Evolutionary conservation across 2,797 vertebrate genomes (phyloP), one percentile per base, ranked within the genome.

Genomic region (Eospalax fontanierii): DNA sequence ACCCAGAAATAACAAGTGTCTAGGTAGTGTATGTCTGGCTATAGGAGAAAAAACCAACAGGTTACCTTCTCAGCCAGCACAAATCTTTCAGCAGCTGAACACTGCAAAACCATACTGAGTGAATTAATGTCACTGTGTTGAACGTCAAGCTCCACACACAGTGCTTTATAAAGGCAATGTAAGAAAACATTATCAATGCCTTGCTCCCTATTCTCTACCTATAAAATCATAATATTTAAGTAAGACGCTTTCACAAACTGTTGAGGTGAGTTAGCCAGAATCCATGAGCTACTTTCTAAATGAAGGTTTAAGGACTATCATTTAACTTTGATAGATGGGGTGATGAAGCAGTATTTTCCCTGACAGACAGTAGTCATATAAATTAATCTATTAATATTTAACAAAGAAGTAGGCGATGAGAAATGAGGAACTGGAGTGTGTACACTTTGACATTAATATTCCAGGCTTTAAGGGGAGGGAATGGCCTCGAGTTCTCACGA

Each of bases 341-440:
- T 46, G 68, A 93, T 15, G 40, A 94, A 65, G 79, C 40, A 57
- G 33, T 79, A 85, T 63, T 33, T 61, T 81, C 30, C 80, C 28
- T 66, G 94, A 93, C 65, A 91, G 88, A 81, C 74, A 59, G 63
- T 65, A 74, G n/a, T 33, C 95, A 92, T 66, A 96, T 78, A 95
- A 95, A 93, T 96, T 95, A 96, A 76, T 83, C 82, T n/a, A 92
- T 93, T 96, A 93, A 96, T 92, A 93, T 86, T 95, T 96, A 96
- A 96, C 61, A 90, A 92, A 90, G 89, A 93, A 94, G 91, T 50
- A 14, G 70, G 38, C 63, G 14, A 74, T 88, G 91, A 95, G 38
- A 63, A 8, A 61, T 88, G 91, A 95, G 86, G 54, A 79, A 88
- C n/a, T 7, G 30, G 22, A 43, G 74, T 80, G 83, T 63, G 65